phyloP scores from a whole-genome alignment of 2,888 invertebrate genomes.

The Anagyrus pseudococci region DNA sequence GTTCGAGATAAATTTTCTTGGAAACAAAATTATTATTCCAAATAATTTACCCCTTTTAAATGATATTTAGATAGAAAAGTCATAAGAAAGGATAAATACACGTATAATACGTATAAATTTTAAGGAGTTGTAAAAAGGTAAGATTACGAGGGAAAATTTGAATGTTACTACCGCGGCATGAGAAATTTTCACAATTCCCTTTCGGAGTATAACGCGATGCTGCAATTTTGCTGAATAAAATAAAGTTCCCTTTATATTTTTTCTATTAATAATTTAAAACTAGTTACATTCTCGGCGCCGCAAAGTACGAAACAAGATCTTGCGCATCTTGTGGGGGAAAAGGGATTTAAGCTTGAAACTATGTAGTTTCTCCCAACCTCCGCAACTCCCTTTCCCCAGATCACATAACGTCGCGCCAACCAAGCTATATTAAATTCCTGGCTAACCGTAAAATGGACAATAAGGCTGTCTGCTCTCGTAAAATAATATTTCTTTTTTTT shows the following conservation, averaged over 20 bases:
- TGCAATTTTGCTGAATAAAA: not conserved
- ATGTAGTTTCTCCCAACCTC: constrained; percentile 8
- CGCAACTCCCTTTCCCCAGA: constrained; percentile 13
- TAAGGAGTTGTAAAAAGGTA: no score
- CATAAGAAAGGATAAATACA: no score
- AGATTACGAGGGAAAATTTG: no score
- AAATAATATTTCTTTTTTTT: constrained; percentile 17
- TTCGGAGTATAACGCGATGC: no score
- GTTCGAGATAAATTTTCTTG: no score
- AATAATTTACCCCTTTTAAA: no score
- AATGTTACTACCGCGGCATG: no score
- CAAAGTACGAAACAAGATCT: constrained; percentile 4
- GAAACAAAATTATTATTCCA: no score
- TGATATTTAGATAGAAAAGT: no score
- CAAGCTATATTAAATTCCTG: constrained; percentile 46
- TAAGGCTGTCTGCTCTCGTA: constrained; percentile 4
- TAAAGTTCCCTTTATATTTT: not conserved
- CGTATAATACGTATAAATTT: no score
- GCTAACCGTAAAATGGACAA: constrained; percentile 31
- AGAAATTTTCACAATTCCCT: no score
- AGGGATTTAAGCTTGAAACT: constrained; percentile 21
- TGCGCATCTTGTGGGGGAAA: constrained; percentile 4
- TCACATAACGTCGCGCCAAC: constrained; percentile 40
- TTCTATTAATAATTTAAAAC: constrained; percentile 14
- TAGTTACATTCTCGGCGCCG: not conserved